Conservation (phyloP, 1,140 invertebrate genomes). For the Paralvinella palmiformis region DNA sequence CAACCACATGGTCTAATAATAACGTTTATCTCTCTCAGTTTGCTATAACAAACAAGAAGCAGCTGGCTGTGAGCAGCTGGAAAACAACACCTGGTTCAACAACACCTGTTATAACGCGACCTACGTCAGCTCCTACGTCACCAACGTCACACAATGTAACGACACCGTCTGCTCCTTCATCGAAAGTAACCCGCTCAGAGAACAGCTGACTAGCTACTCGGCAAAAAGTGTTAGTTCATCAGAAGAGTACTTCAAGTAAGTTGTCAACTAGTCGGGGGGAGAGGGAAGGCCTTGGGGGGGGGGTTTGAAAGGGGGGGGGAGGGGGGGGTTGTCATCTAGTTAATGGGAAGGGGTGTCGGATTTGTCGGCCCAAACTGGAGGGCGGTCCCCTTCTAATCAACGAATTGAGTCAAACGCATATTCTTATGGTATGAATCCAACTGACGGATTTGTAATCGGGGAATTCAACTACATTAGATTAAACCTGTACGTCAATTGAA, state of each 20-base stretch:
- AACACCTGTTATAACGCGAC: conserved; percentile 11
- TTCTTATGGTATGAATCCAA: no score
- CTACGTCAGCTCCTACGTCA: neutral
- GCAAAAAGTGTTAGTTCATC: neutral
- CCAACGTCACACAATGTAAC: neutral
- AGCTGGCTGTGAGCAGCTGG: neutral
- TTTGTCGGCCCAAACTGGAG: no score
- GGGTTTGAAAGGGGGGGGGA: no score
- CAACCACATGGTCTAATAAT: neutral
- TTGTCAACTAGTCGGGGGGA: no score
- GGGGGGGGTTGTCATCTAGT: no score
- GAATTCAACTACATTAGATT: no score
- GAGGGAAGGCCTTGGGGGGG: no score
- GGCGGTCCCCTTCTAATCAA: no score
- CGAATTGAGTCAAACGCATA: no score
- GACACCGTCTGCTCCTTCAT: neutral
- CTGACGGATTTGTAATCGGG: no score
- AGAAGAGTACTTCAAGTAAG: conserved; percentile 10
- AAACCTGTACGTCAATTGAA: no score
- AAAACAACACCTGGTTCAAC: conserved; percentile 5
- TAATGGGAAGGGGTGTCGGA: no score
- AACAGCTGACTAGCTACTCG: neutral
- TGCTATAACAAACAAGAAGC: conserved; percentile 6
- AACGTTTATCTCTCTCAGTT: neutral
- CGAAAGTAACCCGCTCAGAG: neutral